These are phyloP conservation scores for Ariopsis seemanni DNA, from an alignment of 2,113 vertebrate species.

Conservation along the genomic window DNA sequence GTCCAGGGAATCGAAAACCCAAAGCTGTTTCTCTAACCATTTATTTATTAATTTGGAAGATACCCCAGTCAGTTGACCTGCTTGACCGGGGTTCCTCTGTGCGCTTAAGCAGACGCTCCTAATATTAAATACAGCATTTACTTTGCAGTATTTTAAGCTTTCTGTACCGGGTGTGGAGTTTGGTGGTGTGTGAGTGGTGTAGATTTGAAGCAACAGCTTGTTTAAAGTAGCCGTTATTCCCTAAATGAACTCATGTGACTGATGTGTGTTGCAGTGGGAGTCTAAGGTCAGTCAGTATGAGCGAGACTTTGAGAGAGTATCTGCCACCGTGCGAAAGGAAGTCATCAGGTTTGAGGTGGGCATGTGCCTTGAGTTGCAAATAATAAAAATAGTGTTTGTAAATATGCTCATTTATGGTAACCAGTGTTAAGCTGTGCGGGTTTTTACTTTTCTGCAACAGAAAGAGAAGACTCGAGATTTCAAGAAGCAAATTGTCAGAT, in stretches of 20 bases:
- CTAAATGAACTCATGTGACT: not conserved
- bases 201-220: not conserved
- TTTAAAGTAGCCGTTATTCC: not conserved
- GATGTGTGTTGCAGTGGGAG: constrained; percentile 82
- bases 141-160: not conserved
- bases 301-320: constrained; percentile 92
- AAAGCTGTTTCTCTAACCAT: no score
- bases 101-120: not conserved
- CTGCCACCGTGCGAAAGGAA: constrained; percentile 89
- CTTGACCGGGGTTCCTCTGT: not conserved
- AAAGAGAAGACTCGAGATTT: constrained; percentile 94
- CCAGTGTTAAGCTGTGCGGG: not conserved
- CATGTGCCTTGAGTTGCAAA: not conserved
- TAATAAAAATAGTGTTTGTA: not conserved
- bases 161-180: not conserved
- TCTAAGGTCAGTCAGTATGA: constrained; percentile 91
- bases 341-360: constrained; percentile 92
- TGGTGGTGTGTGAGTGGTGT: not conserved
- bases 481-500: constrained; percentile 85
- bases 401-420: not conserved
- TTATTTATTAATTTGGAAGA: not conserved
- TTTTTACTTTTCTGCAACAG: constrained; percentile 67
- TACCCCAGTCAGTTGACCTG: not conserved
- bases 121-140: not conserved
- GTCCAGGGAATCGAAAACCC: no score